phyloP scores from a whole-genome alignment of 2,888 invertebrate genomes.

The Microplitis manilae region DNA sequence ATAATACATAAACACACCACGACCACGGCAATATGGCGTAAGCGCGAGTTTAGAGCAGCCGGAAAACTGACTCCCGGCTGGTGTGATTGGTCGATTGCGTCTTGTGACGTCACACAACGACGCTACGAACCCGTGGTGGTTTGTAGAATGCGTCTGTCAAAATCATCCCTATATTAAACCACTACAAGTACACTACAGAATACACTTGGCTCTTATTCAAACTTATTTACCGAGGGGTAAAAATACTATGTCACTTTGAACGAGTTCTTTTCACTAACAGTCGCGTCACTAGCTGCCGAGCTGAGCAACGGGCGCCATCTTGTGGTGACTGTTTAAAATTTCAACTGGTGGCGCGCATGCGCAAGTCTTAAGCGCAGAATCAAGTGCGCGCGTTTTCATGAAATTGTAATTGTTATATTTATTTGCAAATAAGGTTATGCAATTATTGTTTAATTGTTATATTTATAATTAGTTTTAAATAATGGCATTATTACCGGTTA shows the following conservation, averaged over 20 bases:
- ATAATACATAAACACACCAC: constrained; percentile 47
- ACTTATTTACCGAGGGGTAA: neutral
- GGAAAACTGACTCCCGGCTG: constrained; percentile 72
- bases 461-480: neutral
- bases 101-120: constrained; percentile 73
- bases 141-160: constrained; percentile 20
- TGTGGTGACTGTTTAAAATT: too few species aligned
- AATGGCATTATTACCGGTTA: constrained; percentile 39
- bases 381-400: neutral
- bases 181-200: neutral
- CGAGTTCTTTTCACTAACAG: too few species aligned
- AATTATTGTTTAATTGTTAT: neutral
- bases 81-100: constrained; percentile 78
- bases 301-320: too few species aligned
- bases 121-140: constrained; percentile 50
- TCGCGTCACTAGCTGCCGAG: too few species aligned
- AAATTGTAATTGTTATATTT: neutral
- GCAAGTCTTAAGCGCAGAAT: neutral
- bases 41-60: constrained; percentile 62
- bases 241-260: too few species aligned
- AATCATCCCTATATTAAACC: constrained; percentile 28
- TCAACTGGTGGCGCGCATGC: too few species aligned
- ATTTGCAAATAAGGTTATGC: neutral
- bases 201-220: neutral
- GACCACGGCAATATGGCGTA: constrained; percentile 63